phyloP scores from a whole-genome alignment of 2,113 vertebrate genomes.

The Oxygymnocypris stewartii region DNA sequence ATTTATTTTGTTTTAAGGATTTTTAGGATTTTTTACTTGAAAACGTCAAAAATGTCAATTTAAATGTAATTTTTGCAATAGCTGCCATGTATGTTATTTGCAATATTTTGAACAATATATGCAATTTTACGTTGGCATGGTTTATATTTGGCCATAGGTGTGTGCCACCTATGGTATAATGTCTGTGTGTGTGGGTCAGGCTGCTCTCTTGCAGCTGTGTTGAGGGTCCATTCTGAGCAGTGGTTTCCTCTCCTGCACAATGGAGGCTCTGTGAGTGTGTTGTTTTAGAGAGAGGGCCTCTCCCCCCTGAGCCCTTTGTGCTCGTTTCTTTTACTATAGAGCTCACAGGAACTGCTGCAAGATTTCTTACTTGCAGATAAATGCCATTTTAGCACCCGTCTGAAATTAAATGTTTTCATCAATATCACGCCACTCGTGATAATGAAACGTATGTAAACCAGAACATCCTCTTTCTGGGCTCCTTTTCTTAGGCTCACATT shows the following conservation, averaged over 20 bases:
- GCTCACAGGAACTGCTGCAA: conserved; percentile 53
- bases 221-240: conserved; percentile 58
- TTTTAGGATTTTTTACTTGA: background rate
- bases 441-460: background rate
- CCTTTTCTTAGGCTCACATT: background rate
- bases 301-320: conserved; percentile 70
- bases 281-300: conserved; percentile 74
- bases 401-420: background rate
- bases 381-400: background rate
- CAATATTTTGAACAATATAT: background rate
- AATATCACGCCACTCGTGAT: background rate
- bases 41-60: background rate
- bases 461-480: conserved; percentile 4
- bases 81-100: background rate
- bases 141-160: conserved; percentile 47
- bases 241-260: conserved; percentile 73
- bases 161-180: no score
- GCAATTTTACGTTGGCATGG: background rate
- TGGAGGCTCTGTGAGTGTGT: conserved; percentile 71
- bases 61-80: background rate
- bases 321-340: conserved; percentile 38
- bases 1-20: background rate
- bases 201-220: conserved; percentile 63
- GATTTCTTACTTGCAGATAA: conserved; percentile 45
- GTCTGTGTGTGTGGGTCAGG: conserved; percentile 43